These are phyloP conservation scores for Choloepus hoffmanni DNA, from an alignment of 2,113 vertebrate species.

Conservation along the genomic window DNA sequence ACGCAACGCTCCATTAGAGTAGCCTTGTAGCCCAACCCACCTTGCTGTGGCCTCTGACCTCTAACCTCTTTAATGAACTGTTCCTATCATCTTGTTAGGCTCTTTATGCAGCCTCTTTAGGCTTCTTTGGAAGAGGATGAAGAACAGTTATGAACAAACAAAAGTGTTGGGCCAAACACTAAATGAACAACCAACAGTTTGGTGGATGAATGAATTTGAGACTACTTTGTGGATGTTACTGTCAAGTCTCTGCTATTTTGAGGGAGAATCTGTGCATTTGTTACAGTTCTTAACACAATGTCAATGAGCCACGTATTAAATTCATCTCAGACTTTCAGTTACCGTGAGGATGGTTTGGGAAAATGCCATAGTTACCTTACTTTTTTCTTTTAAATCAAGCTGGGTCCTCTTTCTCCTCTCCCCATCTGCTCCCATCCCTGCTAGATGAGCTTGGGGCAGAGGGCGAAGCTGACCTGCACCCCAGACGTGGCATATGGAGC, in stretches of 20 bases:
- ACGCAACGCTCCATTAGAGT: neutral
- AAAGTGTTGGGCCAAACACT: neutral
- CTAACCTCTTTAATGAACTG: neutral
- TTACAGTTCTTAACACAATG: neutral
- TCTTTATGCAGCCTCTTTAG: neutral
- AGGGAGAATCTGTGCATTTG: neutral
- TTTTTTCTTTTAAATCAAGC: slow-evolving; percentile 82
- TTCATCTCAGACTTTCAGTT: slow-evolving; percentile 26
- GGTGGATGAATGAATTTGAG: slow-evolving; percentile 13
- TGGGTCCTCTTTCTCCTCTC: slow-evolving; percentile 81
- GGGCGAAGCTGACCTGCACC: slow-evolving; percentile 98
- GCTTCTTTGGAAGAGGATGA: slow-evolving; percentile 24
- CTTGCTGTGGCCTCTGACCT: neutral
- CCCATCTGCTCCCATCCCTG: slow-evolving; percentile 68
- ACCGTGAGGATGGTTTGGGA: slow-evolving; percentile 58
- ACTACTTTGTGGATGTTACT: neutral
- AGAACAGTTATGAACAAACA: neutral
- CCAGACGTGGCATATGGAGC: slow-evolving; percentile 97
- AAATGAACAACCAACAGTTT: neutral
- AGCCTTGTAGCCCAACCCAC: neutral
- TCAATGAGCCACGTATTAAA: neutral
- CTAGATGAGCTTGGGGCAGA: slow-evolving; percentile 99
- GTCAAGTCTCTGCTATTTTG: neutral
- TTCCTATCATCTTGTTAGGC: neutral
- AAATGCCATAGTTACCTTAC: slow-evolving; percentile 74